Evolutionary conservation across 2,888 invertebrate genomes (phyloP).

Genomic region (Caenorhabditis wallacei): DNA sequence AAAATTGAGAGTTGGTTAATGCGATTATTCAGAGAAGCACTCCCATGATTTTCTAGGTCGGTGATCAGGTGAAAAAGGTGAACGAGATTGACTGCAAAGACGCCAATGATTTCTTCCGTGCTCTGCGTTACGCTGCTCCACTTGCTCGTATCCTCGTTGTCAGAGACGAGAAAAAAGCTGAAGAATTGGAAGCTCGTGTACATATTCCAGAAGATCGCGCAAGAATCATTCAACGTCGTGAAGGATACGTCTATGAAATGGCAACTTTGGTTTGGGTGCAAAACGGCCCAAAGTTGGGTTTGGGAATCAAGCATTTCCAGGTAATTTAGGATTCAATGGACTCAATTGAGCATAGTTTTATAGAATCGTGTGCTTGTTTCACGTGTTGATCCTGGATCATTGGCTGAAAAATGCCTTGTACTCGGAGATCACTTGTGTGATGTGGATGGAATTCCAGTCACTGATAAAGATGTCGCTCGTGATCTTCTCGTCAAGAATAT

Average conservation of each 20-base stretch:
- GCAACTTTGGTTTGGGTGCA: conserved; percentile 66
- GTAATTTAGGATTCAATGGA: neutral
- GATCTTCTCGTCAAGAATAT: conserved; percentile 67
- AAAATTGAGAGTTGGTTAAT: conserved; percentile 71
- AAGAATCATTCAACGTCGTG: conserved; percentile 77
- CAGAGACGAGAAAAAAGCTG: conserved; percentile 72
- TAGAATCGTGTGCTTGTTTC: conserved; percentile 79
- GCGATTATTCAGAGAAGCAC: neutral
- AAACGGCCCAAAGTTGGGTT: conserved; percentile 77
- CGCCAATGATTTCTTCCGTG: conserved; percentile 75
- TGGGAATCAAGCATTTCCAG: conserved; percentile 79
- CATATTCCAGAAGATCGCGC: conserved; percentile 78
- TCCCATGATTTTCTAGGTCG: conserved; percentile 64
- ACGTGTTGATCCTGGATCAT: conserved; percentile 72
- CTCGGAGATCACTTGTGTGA: conserved; percentile 70
- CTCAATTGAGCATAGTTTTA: neutral
- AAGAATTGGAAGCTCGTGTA: conserved; percentile 72
- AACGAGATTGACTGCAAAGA: conserved; percentile 71
- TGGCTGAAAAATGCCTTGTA: conserved; percentile 68
- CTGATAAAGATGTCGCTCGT: conserved; percentile 68
- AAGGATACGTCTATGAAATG: conserved; percentile 74
- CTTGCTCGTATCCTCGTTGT: conserved; percentile 66
- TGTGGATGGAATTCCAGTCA: conserved; percentile 67
- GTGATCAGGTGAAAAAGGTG: conserved; percentile 76
- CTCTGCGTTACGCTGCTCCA: conserved; percentile 76